phyloP scores from a whole-genome alignment of 2,113 vertebrate genomes.

The Phrynosoma platyrhinos region DNA sequence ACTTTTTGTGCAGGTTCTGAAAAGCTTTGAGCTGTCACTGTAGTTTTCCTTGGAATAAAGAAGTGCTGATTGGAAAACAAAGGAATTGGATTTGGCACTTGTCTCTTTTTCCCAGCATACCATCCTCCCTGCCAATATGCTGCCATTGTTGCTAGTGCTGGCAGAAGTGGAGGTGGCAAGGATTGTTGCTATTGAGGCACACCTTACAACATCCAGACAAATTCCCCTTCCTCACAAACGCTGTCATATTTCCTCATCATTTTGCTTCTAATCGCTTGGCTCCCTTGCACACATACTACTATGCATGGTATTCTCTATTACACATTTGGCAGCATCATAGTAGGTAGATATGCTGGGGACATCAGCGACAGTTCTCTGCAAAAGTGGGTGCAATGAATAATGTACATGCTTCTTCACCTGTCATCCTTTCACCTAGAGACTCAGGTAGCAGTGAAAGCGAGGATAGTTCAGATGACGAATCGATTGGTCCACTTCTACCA shows the following conservation, averaged over 20 bases:
- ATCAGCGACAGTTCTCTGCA: background rate
- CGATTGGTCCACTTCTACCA: slow-evolving; percentile 82
- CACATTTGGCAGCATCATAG: background rate
- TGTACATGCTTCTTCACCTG: background rate
- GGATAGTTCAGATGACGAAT: slow-evolving; percentile 76
- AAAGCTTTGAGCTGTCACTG: background rate
- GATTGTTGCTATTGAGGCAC: too few species aligned
- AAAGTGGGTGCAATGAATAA: background rate
- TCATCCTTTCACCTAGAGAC: slow-evolving; percentile 51
- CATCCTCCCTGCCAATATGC: too few species aligned
- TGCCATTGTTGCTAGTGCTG: background rate
- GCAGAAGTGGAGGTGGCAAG: background rate
- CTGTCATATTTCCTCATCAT: background rate
- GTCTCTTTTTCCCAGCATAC: background rate
- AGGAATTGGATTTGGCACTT: background rate
- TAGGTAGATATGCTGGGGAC: background rate
- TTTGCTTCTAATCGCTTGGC: too few species aligned
- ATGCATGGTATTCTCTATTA: background rate
- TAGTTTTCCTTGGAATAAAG: background rate
- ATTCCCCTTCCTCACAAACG: background rate
- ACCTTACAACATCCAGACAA: background rate
- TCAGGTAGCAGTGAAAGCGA: slow-evolving; percentile 61
- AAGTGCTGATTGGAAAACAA: background rate
- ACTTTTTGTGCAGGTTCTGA: background rate
- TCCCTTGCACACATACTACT: background rate